Evolutionary conservation across 2,113 vertebrate genomes (phyloP).

Genomic region (Festucalex cinctus): DNA sequence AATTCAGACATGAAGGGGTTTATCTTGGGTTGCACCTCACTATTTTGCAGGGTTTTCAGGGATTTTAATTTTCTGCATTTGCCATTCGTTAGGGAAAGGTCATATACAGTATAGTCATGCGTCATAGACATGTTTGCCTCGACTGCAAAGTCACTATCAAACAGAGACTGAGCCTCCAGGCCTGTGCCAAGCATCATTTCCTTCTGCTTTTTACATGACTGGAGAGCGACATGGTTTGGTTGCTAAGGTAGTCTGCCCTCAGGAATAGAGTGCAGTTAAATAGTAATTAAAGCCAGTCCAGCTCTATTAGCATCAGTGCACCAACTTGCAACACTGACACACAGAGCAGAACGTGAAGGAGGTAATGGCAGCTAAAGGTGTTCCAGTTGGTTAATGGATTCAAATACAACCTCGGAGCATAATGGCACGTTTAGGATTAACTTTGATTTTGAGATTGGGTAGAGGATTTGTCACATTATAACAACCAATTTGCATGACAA

Average conservation of each 20-base stretch:
- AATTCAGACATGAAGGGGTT: no score
- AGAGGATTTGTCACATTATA: conserved; percentile 50
- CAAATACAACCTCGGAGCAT: conserved; percentile 43
- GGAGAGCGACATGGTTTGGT: conserved; percentile 35
- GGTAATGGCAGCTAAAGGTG: conserved; percentile 49
- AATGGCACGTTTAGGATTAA: conserved; percentile 60
- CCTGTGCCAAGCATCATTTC: conserved; percentile 59
- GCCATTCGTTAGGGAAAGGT: conserved; percentile 40
- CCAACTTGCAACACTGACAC: conserved; percentile 44
- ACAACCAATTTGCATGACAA: conserved; percentile 62
- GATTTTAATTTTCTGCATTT: no score
- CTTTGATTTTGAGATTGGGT: conserved; percentile 46
- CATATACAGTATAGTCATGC: conserved; percentile 28
- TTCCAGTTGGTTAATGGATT: conserved; percentile 59
- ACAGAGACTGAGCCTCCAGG: conserved; percentile 54
- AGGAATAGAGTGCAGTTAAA: conserved; percentile 52
- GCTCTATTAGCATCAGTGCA: conserved; percentile 53
- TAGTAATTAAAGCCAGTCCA: conserved; percentile 58
- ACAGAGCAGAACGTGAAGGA: conserved; percentile 51
- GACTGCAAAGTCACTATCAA: conserved; percentile 45
- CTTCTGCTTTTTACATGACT: conserved; percentile 40
- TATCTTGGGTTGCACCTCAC: no score
- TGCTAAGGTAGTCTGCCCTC: conserved; percentile 49
- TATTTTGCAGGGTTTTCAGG: no score
- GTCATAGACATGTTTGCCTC: conserved; percentile 29